Evolutionary conservation across 2,797 vertebrate genomes (phyloP).

Genomic region (Silurus lanzhouensis): DNA sequence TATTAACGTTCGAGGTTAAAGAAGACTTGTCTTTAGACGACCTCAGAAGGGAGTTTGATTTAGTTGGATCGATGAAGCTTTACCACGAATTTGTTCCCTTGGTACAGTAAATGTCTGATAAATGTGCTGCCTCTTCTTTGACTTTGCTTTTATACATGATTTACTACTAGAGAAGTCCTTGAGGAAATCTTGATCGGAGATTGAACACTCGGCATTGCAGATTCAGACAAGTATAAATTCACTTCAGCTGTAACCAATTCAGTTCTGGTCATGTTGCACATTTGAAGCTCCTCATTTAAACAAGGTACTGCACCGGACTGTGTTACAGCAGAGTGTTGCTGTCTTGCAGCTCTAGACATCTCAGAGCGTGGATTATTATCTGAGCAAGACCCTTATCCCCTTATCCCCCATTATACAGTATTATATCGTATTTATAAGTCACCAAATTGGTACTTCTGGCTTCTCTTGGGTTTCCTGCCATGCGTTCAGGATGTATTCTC

Average conservation of each 20-base stretch:
- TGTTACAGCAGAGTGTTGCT: not conserved
- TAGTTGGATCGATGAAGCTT: constrained; percentile 70
- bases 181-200: not conserved
- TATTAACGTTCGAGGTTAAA: constrained; percentile 80
- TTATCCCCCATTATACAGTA: no score
- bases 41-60: constrained; percentile 79
- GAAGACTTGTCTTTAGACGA: constrained; percentile 74
- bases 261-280: not conserved
- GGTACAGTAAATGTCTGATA: constrained; percentile 35
- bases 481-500: not conserved
- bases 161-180: not conserved
- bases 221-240: not conserved
- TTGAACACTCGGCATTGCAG: no score
- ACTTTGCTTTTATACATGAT: not conserved
- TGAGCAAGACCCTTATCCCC: not conserved
- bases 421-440: not conserved
- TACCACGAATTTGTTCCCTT: constrained; percentile 74
- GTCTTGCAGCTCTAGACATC: not conserved
- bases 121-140: not conserved
- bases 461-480: not conserved
- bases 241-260: not conserved
- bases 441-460: not conserved
- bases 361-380: not conserved
- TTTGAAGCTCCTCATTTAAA: not conserved
- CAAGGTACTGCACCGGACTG: not conserved